These are phyloP conservation scores for Neodiprion fabricii DNA, from an alignment of 1,140 invertebrate genomes.

Conservation along the genomic window DNA sequence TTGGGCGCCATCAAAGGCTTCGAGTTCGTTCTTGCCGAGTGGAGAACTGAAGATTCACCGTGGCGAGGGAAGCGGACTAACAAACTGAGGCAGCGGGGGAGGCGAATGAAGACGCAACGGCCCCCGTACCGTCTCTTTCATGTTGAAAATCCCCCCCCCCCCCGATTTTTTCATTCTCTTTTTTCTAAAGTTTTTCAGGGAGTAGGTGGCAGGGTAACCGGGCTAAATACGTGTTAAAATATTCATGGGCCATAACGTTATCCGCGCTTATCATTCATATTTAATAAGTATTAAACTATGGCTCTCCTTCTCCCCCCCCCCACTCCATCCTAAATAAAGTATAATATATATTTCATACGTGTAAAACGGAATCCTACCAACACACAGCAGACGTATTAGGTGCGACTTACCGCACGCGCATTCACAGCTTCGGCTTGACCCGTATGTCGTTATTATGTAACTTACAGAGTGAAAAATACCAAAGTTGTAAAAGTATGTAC, in stretches of 20 bases:
- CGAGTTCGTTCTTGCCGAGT: background rate
- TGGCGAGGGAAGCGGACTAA: background rate
- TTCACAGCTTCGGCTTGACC: too few species aligned
- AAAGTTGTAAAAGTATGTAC: background rate
- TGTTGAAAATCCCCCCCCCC: background rate
- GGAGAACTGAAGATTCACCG: background rate
- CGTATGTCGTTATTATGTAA: too few species aligned
- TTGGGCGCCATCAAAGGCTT: slow-evolving; percentile 3
- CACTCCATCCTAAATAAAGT: background rate
- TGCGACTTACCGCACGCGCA: too few species aligned
- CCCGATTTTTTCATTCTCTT: too few species aligned
- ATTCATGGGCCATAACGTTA: slow-evolving; percentile 4
- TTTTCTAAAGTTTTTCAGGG: too few species aligned
- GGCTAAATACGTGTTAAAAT: slow-evolving; percentile 7
- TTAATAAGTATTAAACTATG: slow-evolving; percentile 2
- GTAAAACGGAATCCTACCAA: too few species aligned
- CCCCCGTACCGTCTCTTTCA: background rate
- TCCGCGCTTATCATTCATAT: slow-evolving; percentile 12
- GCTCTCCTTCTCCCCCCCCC: background rate
- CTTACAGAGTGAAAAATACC: background rate
- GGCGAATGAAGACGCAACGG: background rate
- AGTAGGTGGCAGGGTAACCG: too few species aligned
- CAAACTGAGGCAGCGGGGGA: too few species aligned
- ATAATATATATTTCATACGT: background rate
- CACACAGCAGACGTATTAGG: too few species aligned